Percentiles rank a stretch among this genome's conserved stretches.
Evolutionary conservation across 2,113 vertebrate species (phyloP).

Genomic region (Catharus minimus): DNA sequence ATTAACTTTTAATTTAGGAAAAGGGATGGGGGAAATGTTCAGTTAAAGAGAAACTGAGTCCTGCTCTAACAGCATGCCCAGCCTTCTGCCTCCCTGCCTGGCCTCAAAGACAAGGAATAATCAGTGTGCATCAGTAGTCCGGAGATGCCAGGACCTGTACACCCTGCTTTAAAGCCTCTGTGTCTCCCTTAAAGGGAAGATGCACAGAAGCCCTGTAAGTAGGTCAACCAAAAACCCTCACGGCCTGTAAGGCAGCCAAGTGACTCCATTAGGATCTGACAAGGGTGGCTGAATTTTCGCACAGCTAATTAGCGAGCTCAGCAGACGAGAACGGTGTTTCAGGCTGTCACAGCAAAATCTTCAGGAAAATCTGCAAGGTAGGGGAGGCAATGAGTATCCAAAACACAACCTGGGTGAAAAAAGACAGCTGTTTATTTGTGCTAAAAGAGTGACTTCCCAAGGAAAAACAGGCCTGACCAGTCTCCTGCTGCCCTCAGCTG

Average conservation of each 20-base stretch:
- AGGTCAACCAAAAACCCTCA: constrained; percentile 47
- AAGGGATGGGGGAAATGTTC: rapidly evolving
- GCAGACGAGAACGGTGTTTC: rapidly evolving
- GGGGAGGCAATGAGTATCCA: not conserved
- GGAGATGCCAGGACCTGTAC: not conserved
- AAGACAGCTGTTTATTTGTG: not conserved
- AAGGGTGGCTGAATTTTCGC: not conserved
- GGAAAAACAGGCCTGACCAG: constrained; percentile 31
- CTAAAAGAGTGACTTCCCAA: not conserved
- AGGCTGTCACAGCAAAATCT: not conserved
- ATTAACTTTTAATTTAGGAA: not conserved
- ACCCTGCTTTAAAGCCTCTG: not conserved
- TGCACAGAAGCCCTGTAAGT: not conserved
- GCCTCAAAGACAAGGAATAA: not conserved
- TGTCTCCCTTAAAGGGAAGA: not conserved
- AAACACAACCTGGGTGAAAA: not conserved
- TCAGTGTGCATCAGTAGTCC: not conserved
- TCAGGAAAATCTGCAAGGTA: not conserved
- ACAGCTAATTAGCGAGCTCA: not conserved
- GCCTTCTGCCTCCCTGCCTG: not conserved
- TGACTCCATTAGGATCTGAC: not conserved
- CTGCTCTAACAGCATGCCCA: not conserved
- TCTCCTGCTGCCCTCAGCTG: not conserved
- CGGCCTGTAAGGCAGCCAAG: constrained; percentile 10
- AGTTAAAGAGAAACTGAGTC: not conserved